Evolutionary conservation across 2,888 invertebrate genomes (phyloP).

Genomic region (Noctuana brunneofusca): DNA sequence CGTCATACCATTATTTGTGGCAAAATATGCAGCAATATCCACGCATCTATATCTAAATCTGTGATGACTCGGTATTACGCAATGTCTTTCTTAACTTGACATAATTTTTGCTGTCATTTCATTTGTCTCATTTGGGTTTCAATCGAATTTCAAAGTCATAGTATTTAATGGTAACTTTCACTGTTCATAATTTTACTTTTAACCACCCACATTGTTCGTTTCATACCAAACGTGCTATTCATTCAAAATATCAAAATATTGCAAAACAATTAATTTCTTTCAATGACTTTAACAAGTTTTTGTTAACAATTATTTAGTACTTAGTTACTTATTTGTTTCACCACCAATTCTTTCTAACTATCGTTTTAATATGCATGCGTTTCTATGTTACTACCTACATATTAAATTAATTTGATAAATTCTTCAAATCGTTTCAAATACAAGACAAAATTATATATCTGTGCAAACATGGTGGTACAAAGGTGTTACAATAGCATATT

Average conservation of each 20-base stretch:
- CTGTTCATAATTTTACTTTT: slow-evolving; percentile 5
- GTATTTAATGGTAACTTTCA: slow-evolving; percentile 17
- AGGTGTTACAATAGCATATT: too few species aligned
- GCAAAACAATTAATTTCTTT: background rate
- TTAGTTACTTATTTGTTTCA: too few species aligned
- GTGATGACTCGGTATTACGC: background rate
- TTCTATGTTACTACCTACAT: too few species aligned
- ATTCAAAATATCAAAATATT: background rate
- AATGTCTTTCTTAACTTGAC: background rate
- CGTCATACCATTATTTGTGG: background rate
- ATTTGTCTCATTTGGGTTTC: slow-evolving; percentile 2
- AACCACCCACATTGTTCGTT: background rate
- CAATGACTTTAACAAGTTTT: background rate
- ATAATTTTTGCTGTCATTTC: slow-evolving; percentile 11
- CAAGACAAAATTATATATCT: too few species aligned
- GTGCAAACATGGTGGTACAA: too few species aligned
- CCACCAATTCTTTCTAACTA: too few species aligned
- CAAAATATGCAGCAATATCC: background rate
- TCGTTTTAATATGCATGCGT: too few species aligned
- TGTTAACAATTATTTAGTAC: background rate
- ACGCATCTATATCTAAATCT: background rate
- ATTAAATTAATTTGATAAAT: too few species aligned
- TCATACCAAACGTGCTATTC: background rate
- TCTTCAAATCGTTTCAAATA: too few species aligned
- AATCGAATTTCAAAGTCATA: slow-evolving; percentile 19